phyloP scores from a whole-genome alignment of 1,140 invertebrate species.

The Calosoma granatense region DNA sequence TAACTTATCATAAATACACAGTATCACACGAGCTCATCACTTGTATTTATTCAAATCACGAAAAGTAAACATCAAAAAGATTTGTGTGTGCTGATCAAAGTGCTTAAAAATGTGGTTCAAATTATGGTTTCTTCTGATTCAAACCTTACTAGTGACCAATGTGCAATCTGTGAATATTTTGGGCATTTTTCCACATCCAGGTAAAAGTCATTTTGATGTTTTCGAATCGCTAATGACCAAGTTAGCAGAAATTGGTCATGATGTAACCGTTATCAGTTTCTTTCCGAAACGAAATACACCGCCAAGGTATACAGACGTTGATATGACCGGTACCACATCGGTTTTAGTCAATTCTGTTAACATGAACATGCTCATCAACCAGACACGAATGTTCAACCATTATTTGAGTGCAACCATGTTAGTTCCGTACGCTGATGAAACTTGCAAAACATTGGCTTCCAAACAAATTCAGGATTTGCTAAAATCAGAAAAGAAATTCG shows the following conservation, averaged over 20 bases:
- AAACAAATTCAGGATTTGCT: conserved; percentile 19
- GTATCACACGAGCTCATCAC: too few species aligned
- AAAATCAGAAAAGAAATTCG: conserved; percentile 19
- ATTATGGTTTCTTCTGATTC: too few species aligned
- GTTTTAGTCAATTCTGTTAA: background rate
- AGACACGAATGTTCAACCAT: background rate
- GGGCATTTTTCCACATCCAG: conserved; percentile 50
- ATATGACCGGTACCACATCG: conserved; percentile 23
- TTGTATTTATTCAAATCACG: too few species aligned
- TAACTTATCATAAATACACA: too few species aligned
- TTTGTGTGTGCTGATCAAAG: too few species aligned
- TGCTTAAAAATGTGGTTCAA: too few species aligned
- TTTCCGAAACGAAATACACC: conserved; percentile 44
- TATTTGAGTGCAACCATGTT: conserved; percentile 10
- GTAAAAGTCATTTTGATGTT: conserved; percentile 59
- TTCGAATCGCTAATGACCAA: conserved; percentile 50
- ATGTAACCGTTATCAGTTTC: conserved; percentile 55
- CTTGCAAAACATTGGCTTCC: conserved; percentile 19
- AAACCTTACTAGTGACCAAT: too few species aligned
- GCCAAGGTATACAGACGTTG: conserved; percentile 47
- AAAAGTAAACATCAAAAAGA: too few species aligned
- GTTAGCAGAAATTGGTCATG: conserved; percentile 49
- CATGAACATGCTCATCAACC: background rate
- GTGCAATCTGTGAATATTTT: too few species aligned
- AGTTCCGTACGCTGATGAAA: conserved; percentile 14